Conservation (phyloP, 2,113 vertebrate genomes). For the Heterocephalus glaber region DNA sequence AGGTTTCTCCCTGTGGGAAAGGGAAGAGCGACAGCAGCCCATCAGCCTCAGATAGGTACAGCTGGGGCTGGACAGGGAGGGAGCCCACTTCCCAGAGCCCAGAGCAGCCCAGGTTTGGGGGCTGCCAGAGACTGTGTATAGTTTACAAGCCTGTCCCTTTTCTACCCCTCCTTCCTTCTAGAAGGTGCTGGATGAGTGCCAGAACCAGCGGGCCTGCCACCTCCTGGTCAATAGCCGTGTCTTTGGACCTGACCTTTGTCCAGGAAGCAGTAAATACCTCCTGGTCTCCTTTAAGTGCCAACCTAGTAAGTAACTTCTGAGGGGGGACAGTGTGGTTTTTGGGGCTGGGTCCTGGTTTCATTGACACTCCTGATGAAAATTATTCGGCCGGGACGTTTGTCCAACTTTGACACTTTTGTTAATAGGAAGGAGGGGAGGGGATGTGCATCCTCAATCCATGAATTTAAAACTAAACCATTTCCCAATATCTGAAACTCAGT, state of each 20-base stretch:
- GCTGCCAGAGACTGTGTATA: slow-evolving; percentile 44
- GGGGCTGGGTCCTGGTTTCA: neutral
- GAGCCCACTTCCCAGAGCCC: slow-evolving; percentile 44
- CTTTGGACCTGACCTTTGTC: slow-evolving; percentile 96
- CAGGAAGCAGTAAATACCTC: slow-evolving; percentile 95
- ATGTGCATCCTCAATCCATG: neutral
- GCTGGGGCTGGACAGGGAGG: neutral
- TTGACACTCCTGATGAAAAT: neutral
- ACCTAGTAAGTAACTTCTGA: slow-evolving; percentile 91
- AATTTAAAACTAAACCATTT: neutral
- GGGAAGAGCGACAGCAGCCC: accelerated
- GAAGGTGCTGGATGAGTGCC: slow-evolving; percentile 98
- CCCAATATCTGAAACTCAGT: neutral
- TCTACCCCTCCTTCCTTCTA: slow-evolving; percentile 87
- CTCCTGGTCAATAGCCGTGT: slow-evolving; percentile 94
- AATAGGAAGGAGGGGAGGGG: too few species aligned
- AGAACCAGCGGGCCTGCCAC: slow-evolving; percentile 94
- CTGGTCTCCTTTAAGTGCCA: slow-evolving; percentile 97
- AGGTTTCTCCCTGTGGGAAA: neutral
- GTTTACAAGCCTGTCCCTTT: slow-evolving; percentile 85
- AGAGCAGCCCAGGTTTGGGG: slow-evolving; percentile 60
- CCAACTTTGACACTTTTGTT: neutral
- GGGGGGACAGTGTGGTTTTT: neutral
- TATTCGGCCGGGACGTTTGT: neutral
- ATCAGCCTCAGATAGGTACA: accelerated